Percentiles rank a stretch among this genome's conserved stretches.
Conservation (phyloP, 2,113 vertebrate genomes). For the Beaufortia kweichowensis region DNA sequence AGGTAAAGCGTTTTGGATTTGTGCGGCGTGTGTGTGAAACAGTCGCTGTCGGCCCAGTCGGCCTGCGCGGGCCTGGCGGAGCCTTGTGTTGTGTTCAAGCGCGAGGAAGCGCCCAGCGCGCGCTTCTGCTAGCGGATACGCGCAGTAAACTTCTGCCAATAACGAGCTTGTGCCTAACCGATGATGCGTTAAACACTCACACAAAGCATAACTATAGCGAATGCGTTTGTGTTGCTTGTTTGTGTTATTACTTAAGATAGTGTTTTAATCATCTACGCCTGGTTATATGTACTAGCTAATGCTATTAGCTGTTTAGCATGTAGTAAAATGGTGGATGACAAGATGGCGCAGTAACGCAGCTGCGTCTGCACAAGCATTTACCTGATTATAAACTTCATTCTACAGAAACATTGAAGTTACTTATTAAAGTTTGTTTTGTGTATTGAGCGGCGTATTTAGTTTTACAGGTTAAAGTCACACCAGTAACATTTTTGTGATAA, state of each 20-base stretch:
- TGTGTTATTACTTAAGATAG: rapidly evolving
- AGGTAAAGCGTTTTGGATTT: slow-evolving; percentile 71
- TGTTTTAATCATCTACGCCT: neutral
- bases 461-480: neutral
- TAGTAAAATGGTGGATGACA: slow-evolving; percentile 69
- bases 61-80: slow-evolving; percentile 75
- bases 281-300: slow-evolving; percentile 43
- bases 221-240: neutral
- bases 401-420: neutral
- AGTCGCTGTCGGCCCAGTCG: slow-evolving; percentile 69
- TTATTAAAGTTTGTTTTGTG: neutral
- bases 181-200: neutral
- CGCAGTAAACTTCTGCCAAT: neutral
- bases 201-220: neutral
- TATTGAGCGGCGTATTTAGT: neutral
- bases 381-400: neutral
- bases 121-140: slow-evolving; percentile 25
- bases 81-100: slow-evolving; percentile 70
- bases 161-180: neutral
- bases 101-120: slow-evolving; percentile 65
- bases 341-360: slow-evolving; percentile 61
- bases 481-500: neutral
- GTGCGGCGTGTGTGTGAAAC: slow-evolving; percentile 56
- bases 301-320: slow-evolving; percentile 41
- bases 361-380: slow-evolving; percentile 8